Conservation (phyloP, 2,888 invertebrate species). For the Labia minor region DNA sequence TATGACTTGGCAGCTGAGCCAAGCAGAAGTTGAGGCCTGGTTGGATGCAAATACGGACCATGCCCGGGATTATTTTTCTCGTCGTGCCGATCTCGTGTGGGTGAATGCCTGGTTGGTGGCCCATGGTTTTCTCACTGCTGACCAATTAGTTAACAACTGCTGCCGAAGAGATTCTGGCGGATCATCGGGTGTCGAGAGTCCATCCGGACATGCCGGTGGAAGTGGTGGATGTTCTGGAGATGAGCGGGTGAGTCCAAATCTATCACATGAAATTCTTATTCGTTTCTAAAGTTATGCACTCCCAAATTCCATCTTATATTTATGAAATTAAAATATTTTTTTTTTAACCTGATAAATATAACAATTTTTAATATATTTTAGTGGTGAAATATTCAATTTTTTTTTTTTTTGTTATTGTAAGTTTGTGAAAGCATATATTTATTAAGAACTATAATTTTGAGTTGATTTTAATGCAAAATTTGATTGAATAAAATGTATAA, state of each 20-base stretch:
- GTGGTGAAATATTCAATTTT: no score
- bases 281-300: no score
- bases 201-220: not conserved
- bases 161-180: slow-evolving; percentile 24
- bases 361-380: no score
- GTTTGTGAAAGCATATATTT: no score
- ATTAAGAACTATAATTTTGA: no score
- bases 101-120: slow-evolving; percentile 40
- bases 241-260: slow-evolving; percentile 17
- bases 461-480: no score
- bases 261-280: not conserved
- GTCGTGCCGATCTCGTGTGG: slow-evolving; percentile 38
- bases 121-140: slow-evolving; percentile 37
- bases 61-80: slow-evolving; percentile 39
- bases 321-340: no score
- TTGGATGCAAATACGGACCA: slow-evolving; percentile 38
- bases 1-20: slow-evolving; percentile 28
- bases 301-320: no score
- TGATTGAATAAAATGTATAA: no score
- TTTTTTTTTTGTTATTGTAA: no score
- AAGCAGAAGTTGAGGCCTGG: slow-evolving; percentile 39
- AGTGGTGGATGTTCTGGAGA: slow-evolving; percentile 17
- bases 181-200: slow-evolving; percentile 23
- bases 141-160: slow-evolving; percentile 32
- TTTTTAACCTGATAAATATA: no score